These are phyloP conservation scores for Genyomyrus donnyi DNA, from an alignment of 2,113 vertebrate species.

Conservation along the genomic window DNA sequence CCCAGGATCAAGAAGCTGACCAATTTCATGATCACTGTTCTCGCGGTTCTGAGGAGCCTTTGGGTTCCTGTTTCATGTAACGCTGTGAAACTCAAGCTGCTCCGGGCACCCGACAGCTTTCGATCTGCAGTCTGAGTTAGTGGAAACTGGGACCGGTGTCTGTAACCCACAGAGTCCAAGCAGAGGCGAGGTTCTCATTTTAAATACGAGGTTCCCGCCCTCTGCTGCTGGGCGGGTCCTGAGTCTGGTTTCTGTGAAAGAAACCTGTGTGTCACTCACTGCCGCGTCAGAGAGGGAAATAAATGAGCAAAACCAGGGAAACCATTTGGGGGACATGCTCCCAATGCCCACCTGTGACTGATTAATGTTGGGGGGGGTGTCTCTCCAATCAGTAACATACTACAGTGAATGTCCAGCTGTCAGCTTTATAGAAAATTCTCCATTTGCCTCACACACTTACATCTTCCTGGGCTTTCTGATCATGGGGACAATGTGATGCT, in stretches of 20 bases:
- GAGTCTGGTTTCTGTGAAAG: background rate
- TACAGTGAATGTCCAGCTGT: background rate
- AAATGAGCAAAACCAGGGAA: background rate
- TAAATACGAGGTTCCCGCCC: background rate
- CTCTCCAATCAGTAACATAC: background rate
- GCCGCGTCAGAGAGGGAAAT: background rate
- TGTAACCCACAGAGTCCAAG: background rate
- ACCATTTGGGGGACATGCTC: background rate
- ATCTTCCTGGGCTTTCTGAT: background rate
- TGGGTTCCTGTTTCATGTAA: background rate
- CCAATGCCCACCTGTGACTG: background rate
- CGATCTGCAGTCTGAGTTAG: background rate
- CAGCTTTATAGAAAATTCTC: background rate
- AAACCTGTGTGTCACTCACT: background rate
- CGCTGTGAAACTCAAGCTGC: background rate
- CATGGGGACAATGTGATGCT: background rate
- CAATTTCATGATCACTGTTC: constrained; percentile 40
- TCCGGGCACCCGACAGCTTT: background rate
- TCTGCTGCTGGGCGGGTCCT: background rate
- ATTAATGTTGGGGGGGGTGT: background rate
- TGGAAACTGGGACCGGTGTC: background rate
- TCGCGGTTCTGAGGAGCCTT: background rate
- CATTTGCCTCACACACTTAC: background rate
- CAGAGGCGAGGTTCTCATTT: background rate
- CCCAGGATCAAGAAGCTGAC: constrained; percentile 30